These are phyloP conservation scores for Capromys pilorides DNA, from an alignment of 2,797 vertebrate genomes.

Conservation along the genomic window DNA sequence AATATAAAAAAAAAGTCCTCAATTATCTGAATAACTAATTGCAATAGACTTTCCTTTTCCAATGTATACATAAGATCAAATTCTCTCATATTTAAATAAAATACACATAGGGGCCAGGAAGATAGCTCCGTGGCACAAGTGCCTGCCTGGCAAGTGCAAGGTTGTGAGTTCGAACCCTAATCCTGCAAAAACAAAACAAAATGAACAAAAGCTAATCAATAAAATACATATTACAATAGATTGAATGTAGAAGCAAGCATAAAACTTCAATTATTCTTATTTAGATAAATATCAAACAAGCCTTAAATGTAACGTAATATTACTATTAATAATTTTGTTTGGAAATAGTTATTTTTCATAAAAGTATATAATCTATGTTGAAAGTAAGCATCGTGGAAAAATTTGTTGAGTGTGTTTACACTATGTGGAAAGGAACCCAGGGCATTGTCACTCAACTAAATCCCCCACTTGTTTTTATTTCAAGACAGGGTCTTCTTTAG, in stretches of 20 bases:
- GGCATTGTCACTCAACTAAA: neutral
- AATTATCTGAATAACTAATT: constrained; percentile 27
- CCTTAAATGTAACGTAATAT: neutral
- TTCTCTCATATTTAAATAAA: constrained; percentile 34
- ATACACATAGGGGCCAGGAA: too few relatives aligned
- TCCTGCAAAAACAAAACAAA: too few relatives aligned
- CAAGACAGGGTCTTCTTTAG: neutral
- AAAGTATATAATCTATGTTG: constrained; percentile 15
- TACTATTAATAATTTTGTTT: constrained; percentile 26
- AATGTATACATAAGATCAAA: neutral
- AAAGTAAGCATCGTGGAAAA: neutral
- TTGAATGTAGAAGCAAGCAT: neutral
- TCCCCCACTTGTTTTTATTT: neutral
- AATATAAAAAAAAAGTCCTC: neutral
- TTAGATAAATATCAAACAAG: constrained; percentile 23
- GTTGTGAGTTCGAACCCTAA: too few relatives aligned
- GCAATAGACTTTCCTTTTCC: neutral
- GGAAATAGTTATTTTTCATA: neutral
- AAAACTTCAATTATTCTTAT: neutral
- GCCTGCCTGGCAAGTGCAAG: too few relatives aligned
- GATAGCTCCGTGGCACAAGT: too few relatives aligned
- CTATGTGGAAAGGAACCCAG: neutral
- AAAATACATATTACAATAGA: constrained; percentile 20
- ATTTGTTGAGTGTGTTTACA: neutral
- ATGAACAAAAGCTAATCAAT: too few relatives aligned